Evolutionary conservation across 2,113 vertebrate species (phyloP).

Genomic region (Saguinus midas): DNA sequence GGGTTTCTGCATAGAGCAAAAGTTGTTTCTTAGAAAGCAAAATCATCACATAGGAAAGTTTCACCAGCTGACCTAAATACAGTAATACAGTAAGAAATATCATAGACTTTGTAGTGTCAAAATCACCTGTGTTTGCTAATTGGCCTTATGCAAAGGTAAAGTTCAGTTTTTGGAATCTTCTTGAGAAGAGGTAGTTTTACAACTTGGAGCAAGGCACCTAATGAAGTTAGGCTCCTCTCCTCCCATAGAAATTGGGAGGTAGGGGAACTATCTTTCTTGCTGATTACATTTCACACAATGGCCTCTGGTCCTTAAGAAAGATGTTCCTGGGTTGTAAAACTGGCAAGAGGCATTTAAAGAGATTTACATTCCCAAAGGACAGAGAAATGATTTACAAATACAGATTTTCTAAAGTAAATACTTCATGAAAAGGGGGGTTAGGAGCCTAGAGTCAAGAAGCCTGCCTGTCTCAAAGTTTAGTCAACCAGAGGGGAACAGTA

Average conservation of each 20-base stretch:
- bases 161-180: not conserved
- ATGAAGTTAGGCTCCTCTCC: not conserved
- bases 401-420: not conserved
- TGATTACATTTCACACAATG: not conserved
- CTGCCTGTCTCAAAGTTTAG: not conserved
- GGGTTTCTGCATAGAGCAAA: not conserved
- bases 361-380: not conserved
- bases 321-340: not conserved
- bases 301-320: not conserved
- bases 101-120: not conserved
- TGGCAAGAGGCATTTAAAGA: not conserved
- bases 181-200: not conserved
- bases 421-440: not conserved
- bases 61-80: not conserved
- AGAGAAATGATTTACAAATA: not conserved
- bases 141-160: not conserved
- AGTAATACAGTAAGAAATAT: not conserved
- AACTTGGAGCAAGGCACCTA: not conserved
- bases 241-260: not conserved
- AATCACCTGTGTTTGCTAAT: not conserved
- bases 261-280: not conserved
- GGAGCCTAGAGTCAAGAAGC: not conserved
- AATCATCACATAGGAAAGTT: not conserved
- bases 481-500: not conserved
- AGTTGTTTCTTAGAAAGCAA: not conserved